A percentile compares a stretch with the other conserved stretches of the same genome.
Evolutionary conservation across 2,888 invertebrate genomes (phyloP).

Genomic region (Trisateles emortualis): DNA sequence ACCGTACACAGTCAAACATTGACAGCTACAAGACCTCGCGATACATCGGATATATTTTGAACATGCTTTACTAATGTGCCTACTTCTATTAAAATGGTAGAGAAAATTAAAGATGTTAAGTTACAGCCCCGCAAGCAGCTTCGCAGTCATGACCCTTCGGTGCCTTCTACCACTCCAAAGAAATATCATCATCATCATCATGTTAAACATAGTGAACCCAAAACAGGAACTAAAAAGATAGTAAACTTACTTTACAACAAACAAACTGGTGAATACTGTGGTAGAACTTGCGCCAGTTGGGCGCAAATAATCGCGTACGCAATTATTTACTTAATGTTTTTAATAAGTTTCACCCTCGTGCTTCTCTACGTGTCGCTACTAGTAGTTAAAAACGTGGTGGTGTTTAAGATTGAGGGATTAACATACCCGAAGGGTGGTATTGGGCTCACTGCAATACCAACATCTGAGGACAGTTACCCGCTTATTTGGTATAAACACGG

Average conservation of each 20-base stretch:
- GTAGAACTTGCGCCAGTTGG: slow-evolving; percentile 70
- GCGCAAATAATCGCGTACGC: slow-evolving; percentile 60
- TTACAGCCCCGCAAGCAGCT: neutral
- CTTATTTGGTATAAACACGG: slow-evolving; percentile 71
- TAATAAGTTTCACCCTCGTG: slow-evolving; percentile 65
- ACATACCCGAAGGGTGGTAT: slow-evolving; percentile 63
- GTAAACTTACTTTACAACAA: slow-evolving; percentile 59
- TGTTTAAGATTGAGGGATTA: slow-evolving; percentile 46
- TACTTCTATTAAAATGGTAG: neutral
- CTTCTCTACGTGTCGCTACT: slow-evolving; percentile 61
- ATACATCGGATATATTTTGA: neutral
- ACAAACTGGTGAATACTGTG: slow-evolving; percentile 57
- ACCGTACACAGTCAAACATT: neutral
- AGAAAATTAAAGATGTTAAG: neutral
- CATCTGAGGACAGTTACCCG: slow-evolving; percentile 58
- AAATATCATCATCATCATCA: neutral
- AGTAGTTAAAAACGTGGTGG: slow-evolving; percentile 51
- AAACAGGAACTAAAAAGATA: slow-evolving; percentile 39
- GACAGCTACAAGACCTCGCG: neutral
- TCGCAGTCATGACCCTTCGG: neutral
- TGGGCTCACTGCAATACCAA: slow-evolving; percentile 72
- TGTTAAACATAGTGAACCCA: neutral
- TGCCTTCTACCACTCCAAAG: slow-evolving; percentile 2
- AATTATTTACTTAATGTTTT: slow-evolving; percentile 68
- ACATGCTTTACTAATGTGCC: neutral